These are phyloP conservation scores for Calcarius lapponicus DNA, from an alignment of 2,797 vertebrate species.

Conservation along the genomic window DNA sequence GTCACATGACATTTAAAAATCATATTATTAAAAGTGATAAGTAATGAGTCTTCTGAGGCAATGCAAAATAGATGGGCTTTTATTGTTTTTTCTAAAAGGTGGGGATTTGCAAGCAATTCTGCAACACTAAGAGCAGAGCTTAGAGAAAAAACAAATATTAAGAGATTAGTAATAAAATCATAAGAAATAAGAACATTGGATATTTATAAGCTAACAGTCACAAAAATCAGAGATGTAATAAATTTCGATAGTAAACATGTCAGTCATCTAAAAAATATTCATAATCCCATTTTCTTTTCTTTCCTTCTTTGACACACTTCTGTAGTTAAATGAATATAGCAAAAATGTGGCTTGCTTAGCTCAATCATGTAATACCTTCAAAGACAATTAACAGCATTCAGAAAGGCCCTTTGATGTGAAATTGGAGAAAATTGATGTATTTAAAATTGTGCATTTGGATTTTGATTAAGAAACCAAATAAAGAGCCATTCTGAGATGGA, in stretches of 20 bases:
- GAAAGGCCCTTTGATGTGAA: conserved; percentile 41
- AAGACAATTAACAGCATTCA: conserved; percentile 40
- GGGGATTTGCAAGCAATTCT: not conserved
- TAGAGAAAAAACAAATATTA: conserved; percentile 8
- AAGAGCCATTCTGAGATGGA: not conserved
- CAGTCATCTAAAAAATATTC: not conserved
- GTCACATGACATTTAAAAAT: not conserved
- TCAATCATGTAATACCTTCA: conserved; percentile 12
- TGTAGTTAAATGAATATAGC: not conserved
- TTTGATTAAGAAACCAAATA: not conserved
- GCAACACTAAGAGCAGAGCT: not conserved
- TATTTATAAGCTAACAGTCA: conserved; percentile 19
- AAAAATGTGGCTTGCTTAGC: not conserved
- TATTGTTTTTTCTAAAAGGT: not conserved
- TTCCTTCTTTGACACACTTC: conserved; percentile 6
- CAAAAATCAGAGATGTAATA: not conserved
- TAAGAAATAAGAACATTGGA: not conserved
- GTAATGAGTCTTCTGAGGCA: not conserved
- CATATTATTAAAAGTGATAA: not conserved
- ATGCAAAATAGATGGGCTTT: not conserved
- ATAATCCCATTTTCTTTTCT: conserved; percentile 37
- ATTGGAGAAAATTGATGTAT: conserved; percentile 8
- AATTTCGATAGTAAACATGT: conserved; percentile 25
- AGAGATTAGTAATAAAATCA: not conserved
- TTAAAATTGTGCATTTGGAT: not conserved